Conservation (phyloP, 2,888 invertebrate species). For the Mongoloraphidia duomilia region DNA sequence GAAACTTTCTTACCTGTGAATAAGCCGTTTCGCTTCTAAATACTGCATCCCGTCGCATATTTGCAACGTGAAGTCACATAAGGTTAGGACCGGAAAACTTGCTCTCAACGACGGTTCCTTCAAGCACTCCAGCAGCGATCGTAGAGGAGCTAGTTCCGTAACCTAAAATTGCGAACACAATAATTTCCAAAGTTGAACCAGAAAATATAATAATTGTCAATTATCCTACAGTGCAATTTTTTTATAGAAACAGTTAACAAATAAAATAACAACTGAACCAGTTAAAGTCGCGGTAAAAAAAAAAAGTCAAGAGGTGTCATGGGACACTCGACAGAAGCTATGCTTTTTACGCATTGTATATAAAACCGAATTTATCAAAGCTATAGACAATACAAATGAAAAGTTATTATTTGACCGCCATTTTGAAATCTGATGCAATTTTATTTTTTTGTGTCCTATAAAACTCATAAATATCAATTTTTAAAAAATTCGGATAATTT, state of each 20-base stretch:
- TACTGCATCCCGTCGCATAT: conserved; percentile 98
- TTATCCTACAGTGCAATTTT: neutral
- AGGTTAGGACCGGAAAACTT: conserved; percentile 82
- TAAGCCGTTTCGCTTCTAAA: conserved; percentile 86
- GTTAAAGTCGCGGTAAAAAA: neutral
- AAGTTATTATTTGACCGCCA: too few relatives aligned
- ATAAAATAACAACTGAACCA: neutral
- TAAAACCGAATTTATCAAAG: too few relatives aligned
- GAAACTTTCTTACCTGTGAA: conserved; percentile 54
- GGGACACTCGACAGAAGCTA: too few relatives aligned
- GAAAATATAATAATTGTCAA: conserved; percentile 2
- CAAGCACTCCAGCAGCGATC: conserved; percentile 89
- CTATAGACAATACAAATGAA: too few relatives aligned
- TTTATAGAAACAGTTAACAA: neutral
- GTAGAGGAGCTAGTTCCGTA: conserved; percentile 88
- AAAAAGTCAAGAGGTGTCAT: neutral
- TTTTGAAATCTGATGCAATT: too few relatives aligned
- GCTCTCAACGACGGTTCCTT: conserved; percentile 80
- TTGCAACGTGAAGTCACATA: conserved; percentile 92
- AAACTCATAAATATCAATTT: too few relatives aligned
- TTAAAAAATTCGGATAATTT: too few relatives aligned
- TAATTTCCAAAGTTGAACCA: neutral
- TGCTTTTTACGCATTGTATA: too few relatives aligned
- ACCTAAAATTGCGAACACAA: conserved; percentile 36
- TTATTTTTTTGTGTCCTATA: too few relatives aligned